phyloP scores from a whole-genome alignment of 2,113 vertebrate species.

The Scophthalmus maximus region DNA sequence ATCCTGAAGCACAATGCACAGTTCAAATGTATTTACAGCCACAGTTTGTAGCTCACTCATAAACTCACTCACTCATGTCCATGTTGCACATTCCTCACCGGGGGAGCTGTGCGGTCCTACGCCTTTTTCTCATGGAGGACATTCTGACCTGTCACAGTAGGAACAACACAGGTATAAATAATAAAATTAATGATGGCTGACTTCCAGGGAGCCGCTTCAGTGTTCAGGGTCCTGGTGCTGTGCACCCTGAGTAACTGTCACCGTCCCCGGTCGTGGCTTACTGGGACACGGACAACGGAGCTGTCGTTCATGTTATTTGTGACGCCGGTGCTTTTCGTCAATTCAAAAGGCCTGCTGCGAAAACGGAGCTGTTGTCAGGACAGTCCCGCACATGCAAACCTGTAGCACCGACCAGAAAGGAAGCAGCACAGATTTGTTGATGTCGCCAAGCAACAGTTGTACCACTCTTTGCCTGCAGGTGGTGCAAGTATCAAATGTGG shows the following conservation, averaged over 20 bases:
- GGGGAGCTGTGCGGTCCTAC: not conserved
- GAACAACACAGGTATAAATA: not conserved
- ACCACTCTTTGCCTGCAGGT: not conserved
- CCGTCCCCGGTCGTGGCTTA: not conserved
- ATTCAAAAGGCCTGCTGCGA: not conserved
- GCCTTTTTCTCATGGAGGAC: not conserved
- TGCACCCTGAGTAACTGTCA: not conserved
- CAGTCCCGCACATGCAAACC: not conserved
- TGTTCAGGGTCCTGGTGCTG: not conserved
- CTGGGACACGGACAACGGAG: not conserved
- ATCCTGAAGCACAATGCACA: not conserved
- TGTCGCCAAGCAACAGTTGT: not conserved
- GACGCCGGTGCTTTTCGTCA: not conserved
- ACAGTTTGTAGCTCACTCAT: slow-evolving; percentile 1
- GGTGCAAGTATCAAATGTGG: not conserved
- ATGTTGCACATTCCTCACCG: not conserved
- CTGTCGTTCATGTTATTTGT: not conserved
- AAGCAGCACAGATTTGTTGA: not conserved
- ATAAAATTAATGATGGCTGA: not conserved
- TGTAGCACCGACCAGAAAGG: not conserved
- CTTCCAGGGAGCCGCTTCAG: not conserved
- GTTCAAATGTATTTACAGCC: slow-evolving; percentile 1
- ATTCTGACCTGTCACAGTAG: not conserved
- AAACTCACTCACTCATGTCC: not conserved
- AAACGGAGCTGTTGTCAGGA: not conserved